Percentiles rank a stretch among this genome's conserved stretches.
phyloP scores from a whole-genome alignment of 1,140 invertebrate species.

The Musca vetustissima region DNA sequence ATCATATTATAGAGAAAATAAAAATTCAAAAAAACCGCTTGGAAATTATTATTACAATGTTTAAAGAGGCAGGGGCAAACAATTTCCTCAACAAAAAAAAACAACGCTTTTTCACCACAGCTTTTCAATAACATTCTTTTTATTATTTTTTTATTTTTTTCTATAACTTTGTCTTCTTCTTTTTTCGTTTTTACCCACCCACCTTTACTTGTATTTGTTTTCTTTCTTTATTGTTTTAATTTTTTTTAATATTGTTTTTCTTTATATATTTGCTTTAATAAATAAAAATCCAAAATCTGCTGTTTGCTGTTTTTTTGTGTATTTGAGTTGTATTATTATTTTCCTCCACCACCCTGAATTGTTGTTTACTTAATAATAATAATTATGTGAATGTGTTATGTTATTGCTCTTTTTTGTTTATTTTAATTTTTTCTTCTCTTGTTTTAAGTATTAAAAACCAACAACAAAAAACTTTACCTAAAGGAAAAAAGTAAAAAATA shows the following conservation, averaged over 20 bases:
- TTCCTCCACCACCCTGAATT: not conserved
- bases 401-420: not conserved
- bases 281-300: too few species aligned
- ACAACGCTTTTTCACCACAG: not conserved
- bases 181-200: not conserved
- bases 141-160: not conserved
- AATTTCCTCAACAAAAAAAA: too few species aligned
- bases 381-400: not conserved
- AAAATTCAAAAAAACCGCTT: not conserved
- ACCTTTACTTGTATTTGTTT: not conserved
- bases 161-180: not conserved
- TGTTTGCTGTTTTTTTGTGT: too few species aligned
- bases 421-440: conserved; percentile 6
- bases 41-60: conserved; percentile 14
- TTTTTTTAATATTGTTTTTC: not conserved
- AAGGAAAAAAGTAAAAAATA: not conserved
- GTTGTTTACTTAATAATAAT: conserved; percentile 14
- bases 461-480: conserved; percentile 8
- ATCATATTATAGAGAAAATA: conserved; percentile 17
- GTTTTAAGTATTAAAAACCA: conserved; percentile 11
- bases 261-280: too few species aligned
- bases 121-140: not conserved
- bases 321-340: too few species aligned
- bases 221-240: too few species aligned
- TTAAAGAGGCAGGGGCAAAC: not conserved